Conservation (phyloP, 2,888 invertebrate species). For the Globia sparganii region DNA sequence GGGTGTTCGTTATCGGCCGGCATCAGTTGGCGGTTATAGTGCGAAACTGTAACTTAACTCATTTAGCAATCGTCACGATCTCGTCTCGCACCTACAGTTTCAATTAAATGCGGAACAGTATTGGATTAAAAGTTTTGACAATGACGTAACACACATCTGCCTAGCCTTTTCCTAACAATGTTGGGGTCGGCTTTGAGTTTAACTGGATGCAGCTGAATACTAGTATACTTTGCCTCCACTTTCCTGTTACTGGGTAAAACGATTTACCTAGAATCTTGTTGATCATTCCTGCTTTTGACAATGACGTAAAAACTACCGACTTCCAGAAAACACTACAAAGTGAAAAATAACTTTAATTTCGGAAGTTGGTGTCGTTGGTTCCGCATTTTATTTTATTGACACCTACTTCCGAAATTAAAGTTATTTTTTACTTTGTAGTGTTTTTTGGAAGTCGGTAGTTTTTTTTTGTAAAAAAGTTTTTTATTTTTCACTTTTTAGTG, state of each 20-base stretch:
- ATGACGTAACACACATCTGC: not conserved
- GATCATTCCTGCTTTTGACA: not conserved
- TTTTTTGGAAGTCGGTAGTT: too few relatives aligned
- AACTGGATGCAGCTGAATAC: not conserved
- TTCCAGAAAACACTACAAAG: too few relatives aligned
- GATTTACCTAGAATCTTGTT: not conserved
- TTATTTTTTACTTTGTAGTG: too few relatives aligned
- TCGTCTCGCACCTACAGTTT: constrained; percentile 42
- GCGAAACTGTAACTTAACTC: constrained; percentile 58
- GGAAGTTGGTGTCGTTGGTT: too few relatives aligned
- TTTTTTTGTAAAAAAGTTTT: too few relatives aligned
- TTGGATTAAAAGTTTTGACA: constrained; percentile 40
- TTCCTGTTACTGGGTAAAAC: not conserved
- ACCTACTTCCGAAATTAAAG: too few relatives aligned
- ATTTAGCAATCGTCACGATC: constrained; percentile 54
- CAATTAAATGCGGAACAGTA: constrained; percentile 34
- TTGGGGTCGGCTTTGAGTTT: not conserved
- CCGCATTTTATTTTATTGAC: too few relatives aligned
- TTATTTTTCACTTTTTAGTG: too few relatives aligned
- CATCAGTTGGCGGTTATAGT: constrained; percentile 59
- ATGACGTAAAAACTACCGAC: too few relatives aligned
- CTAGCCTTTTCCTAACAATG: not conserved
- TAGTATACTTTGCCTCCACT: not conserved
- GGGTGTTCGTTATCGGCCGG: constrained; percentile 56
- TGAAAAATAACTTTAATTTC: too few relatives aligned